Evolutionary conservation across 1,140 invertebrate species (phyloP), one percentile per base, ranked within the genome.

Genomic region (Sitophilus oryzae): DNA sequence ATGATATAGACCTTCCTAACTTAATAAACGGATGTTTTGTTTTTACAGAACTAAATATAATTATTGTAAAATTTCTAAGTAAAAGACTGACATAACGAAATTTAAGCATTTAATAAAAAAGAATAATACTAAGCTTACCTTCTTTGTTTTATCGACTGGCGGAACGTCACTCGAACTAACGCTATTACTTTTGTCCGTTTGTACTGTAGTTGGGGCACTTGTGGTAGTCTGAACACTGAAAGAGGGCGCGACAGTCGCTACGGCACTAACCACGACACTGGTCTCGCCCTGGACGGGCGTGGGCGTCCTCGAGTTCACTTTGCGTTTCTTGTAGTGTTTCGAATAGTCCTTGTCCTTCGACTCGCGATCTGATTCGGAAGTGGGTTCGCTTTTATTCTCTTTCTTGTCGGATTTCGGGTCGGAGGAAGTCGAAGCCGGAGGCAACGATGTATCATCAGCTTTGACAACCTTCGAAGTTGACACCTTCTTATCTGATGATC

Each of bases 271-370:
- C 41, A 62, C 56, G 30, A 61, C 61, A 66, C 54, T 66, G 30
- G 63, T 60, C 34, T 62, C 65, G 60, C 48, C 63, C 36, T 54
- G 41, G 37, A 61, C 62, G 15, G 70, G 70, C 6, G 70, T 72
- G 14, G 70, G 69, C 37, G 70, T 72, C 52, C 70, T 61, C 11
- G 69, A 71, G 48, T 65, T 63, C 18, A 48, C 50, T 59, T 63
- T 65, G 8, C 64, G 59, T 36, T 66, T 66, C 45, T 67, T 66
- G 8, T 56, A 46, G 52, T 52, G 50, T 47, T 66, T 66, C 11
- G 37, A 58, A n/a, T n/a, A n/a, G 48, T 59, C 49, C 41, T 62
- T 64, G 38, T 57, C 46, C 52, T 64, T 62, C 40, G 48, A 45
- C 23, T 60, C 58, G 36, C 55, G 60, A 30, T 55, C 41, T 10